These are phyloP conservation scores for Ryuthela nishihirai DNA, from an alignment of 2,888 invertebrate genomes.

Conservation along the genomic window DNA sequence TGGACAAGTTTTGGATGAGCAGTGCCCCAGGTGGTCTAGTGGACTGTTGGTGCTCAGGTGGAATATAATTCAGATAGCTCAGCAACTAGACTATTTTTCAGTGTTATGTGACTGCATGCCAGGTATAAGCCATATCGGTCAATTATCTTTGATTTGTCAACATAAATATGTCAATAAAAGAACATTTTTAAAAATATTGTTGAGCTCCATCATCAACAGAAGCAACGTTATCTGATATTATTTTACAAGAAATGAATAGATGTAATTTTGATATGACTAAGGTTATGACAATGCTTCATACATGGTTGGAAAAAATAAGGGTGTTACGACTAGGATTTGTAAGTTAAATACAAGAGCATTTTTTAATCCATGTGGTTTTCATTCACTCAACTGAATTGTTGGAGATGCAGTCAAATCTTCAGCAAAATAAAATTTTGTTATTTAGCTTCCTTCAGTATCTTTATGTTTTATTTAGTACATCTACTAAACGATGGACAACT, in stretches of 20 bases:
- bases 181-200: no score
- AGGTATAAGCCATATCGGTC: no score
- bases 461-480: not conserved
- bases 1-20: no score
- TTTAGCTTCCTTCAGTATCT: not conserved
- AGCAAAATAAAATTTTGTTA: not conserved
- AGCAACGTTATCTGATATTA: no score
- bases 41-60: no score
- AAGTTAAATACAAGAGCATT: not conserved
- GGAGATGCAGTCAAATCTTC: not conserved
- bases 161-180: no score
- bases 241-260: not conserved
- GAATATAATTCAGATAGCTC: no score
- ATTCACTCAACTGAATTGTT: not conserved
- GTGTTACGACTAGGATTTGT: not conserved
- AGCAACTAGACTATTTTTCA: no score
- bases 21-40: no score
- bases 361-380: not conserved
- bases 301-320: not conserved
- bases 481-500: not conserved
- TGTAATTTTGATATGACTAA: not conserved
- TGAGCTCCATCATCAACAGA: no score
- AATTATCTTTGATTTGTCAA: no score
- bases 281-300: not conserved
- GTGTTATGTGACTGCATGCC: no score